Base-by-base conservation (phyloP, 2,888 invertebrate genomes). In the Argynnis bischoffii region DNA sequence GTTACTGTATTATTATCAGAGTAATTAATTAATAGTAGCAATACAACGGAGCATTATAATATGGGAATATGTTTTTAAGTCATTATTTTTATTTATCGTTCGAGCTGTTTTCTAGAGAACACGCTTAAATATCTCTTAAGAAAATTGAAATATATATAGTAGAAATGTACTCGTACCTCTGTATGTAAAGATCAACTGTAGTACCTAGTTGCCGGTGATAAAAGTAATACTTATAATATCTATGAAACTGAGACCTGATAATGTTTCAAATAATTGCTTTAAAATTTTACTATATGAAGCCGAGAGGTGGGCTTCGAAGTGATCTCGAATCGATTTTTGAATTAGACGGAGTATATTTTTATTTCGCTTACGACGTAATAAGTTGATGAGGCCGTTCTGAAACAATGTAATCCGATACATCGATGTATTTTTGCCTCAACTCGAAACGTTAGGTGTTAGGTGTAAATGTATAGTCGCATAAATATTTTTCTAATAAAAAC, bases 261-360 rank as follows among this genome's bases (percentile, higher is more conserved):
- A 81, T 79, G 78, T 85, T 85, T 86, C 79, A 88, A 85, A 85
- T 77, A 74, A 74, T 87, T 90, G 87, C 87, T 89, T 89, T 90
- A 89, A 87, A 84, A 79, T 81, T 79, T 80, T 80, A 90, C 83
- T 88, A 90, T 83, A 87, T 76, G 81, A 80, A 88, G 90, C 86
- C 87, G 78, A 82, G 84, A 79, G 88, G 71, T 79, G 81, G 90
- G 75, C 89, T 88, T 86, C 77, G 78, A 83, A 78, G 83, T 90
- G 92, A 92, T 92, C 92, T 92, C 92, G 88, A 89, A 89, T 88
- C 84, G 82, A 83, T 86, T 85, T n/a, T 84, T 83, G 76, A 80
- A 83, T 84, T 84, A 76, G 76, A 79, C 79, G 82, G 74, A 80
- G 71, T 74, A 72, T 76, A 74, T 77, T 74, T 73, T 76, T 76